Evolutionary conservation across 64 coral and sea anemone species (phyloP), one percentile per base, ranked within the genome.

Genomic region (Actinia tenebrosa): DNA sequence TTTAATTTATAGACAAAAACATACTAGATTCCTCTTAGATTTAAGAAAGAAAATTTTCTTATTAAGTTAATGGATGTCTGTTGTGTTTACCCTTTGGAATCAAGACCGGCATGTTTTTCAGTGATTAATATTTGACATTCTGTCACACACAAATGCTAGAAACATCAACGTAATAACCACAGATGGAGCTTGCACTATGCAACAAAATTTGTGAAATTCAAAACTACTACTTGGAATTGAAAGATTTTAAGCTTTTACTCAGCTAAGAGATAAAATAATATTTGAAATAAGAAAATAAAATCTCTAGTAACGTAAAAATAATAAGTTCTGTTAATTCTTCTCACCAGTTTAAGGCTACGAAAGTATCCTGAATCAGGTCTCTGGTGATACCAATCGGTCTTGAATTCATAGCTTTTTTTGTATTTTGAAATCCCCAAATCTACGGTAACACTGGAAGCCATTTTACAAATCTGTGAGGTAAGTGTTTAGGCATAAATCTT

Each of bases 401-500:
- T 85, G 43, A 85, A 85, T 64, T 85, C 83, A 85, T 85, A 85
- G 13, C 55, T 62, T 45, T 85, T 85, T 44, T 61, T 59, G 19
- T 85, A 85, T 58, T 85, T 58, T 58, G 83, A 85, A 61, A 85
- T 85, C 37, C 83, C 83, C 56, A 85, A 64, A 60, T 85, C 83
- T 53, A 85, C 83, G 1, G 60, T 85, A 16, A 85, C 83, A 85
- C 83, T 85, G 26, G 83, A 81, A 81, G 79, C 43, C 79, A 81
- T 81, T 81, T 81, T 81, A 81, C 43, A 81, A 45, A 45, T 47
- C 50, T 81, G 44, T 53, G 18, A 50, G 3, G 1, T 50, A 53
- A 23, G 16, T 81, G 5, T 50, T 22, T 10, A 45, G 27, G 16
- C 50, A 50, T 81, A 50, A 81, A 53, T 81, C 79, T 81, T 81